Evolutionary conservation across 2,888 invertebrate genomes (phyloP), one percentile per base, ranked within the genome.

Genomic region (Cremastobaeus sp.): DNA sequence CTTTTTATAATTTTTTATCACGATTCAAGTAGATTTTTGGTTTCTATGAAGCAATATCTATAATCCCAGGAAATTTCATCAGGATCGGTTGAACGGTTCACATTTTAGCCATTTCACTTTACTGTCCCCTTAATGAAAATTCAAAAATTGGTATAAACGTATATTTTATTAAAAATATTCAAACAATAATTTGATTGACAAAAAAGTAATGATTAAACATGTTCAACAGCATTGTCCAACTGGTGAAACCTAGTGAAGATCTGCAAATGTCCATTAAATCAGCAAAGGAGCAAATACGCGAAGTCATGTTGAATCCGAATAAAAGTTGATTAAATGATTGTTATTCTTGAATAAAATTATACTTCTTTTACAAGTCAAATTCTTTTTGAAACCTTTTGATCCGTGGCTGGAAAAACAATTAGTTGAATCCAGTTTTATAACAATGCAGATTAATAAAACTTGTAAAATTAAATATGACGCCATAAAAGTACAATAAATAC

Each of bases 221-320:
- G 4, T 34, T 62, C 18, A 15, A 25, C 28, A 69, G 55, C 21
- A 52, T 9, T 11, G 82, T 77, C 0, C 71, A 77, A 8, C 72
- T 86, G 8, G 68, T 85, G 34, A 69, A 80, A 68, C 81, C 84
- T 6, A 84, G 81, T 45, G 71, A 80, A 52, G 68, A 82, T 62
- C 80, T 86, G 41, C 79, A 81, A 59, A 47, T 73, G 5, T 83
- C 82, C 1, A 86, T 86, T 57, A 57, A 77, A 28, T 60, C 66
- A 4, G 83, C 78, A 0, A 85, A 81, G 50, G 74, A 78, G 8
- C 82, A 81, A 43, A 81, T 86, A 74, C 82, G 86, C n/a, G 59
- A 79, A 32, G 80, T 78, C 9, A 83, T 86, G 82, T 72, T 80
- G 57, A 79, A 69, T 32, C 76, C 39, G 32, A 32, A 1, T 25